Conservation (phyloP, 2,797 vertebrate species). For the Helicolenus hilgendorfi region DNA sequence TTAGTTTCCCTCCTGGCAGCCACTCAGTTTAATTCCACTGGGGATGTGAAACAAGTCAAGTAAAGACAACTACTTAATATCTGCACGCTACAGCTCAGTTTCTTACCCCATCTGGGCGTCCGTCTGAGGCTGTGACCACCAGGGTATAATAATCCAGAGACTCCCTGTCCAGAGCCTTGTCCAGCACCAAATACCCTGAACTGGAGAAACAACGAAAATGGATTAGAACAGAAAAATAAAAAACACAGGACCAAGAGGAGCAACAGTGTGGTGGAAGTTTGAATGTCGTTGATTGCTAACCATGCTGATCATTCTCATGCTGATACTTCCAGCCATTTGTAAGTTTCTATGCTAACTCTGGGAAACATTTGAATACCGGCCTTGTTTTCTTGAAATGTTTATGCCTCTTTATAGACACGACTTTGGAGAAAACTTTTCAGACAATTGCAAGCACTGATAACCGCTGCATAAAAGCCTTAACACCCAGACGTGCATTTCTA, state of each 20-base stretch:
- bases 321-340: neutral
- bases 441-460: slow-evolving; percentile 6
- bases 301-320: neutral
- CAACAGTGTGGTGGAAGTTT: neutral
- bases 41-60: slow-evolving; percentile 18
- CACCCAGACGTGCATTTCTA: neutral
- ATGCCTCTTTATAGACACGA: neutral
- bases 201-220: slow-evolving; percentile 78
- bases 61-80: slow-evolving; percentile 38
- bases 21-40: slow-evolving; percentile 25
- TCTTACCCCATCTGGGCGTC: slow-evolving; percentile 96
- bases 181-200: slow-evolving; percentile 94
- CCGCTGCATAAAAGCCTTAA: neutral
- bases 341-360: neutral
- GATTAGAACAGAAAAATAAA: neutral
- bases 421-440: slow-evolving; percentile 11
- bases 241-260: neutral
- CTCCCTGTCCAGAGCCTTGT: slow-evolving; percentile 95
- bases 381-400: neutral
- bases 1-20: slow-evolving; percentile 2
- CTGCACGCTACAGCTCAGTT: neutral
- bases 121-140: slow-evolving; percentile 95
- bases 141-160: slow-evolving; percentile 95
- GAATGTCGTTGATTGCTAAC: neutral
- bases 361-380: neutral